Evolutionary conservation across 2,888 invertebrate species (phyloP).

Genomic region (Dryobota labecula): DNA sequence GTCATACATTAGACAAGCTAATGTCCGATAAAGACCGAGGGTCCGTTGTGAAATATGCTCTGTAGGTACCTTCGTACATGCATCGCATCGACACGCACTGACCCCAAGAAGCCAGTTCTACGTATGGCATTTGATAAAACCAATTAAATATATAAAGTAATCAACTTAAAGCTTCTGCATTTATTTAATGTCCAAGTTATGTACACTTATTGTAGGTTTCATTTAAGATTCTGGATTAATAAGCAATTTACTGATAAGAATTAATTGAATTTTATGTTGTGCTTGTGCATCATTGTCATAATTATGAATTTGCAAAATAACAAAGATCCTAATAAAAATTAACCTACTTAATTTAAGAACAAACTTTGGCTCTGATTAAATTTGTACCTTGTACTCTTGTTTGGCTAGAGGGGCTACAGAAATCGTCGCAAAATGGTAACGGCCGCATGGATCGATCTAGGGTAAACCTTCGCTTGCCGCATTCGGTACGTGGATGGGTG

Average conservation of each 20-base stretch:
- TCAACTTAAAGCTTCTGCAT: slow-evolving; percentile 58
- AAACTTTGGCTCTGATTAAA: neutral
- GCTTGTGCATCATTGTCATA: neutral
- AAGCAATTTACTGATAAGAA: neutral
- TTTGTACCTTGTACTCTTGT: neutral
- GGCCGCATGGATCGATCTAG: neutral
- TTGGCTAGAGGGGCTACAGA: neutral
- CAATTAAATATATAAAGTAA: slow-evolving; percentile 72
- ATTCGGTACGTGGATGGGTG: neutral
- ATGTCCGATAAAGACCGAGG: slow-evolving; percentile 69
- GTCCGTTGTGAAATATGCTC: slow-evolving; percentile 75
- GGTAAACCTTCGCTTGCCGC: neutral
- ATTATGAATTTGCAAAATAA: neutral
- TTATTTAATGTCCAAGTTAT: slow-evolving; percentile 49
- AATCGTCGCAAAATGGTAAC: neutral
- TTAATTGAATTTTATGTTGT: neutral
- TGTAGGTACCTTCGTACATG: slow-evolving; percentile 22
- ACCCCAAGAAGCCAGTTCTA: slow-evolving; percentile 81
- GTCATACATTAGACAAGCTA: slow-evolving; percentile 64
- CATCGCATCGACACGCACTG: slow-evolving; percentile 70
- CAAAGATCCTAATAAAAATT: neutral
- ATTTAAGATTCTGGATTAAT: slow-evolving; percentile 7
- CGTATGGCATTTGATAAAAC: slow-evolving; percentile 82
- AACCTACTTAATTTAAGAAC: neutral
- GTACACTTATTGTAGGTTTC: slow-evolving; percentile 26